Conservation (phyloP, 2,113 vertebrate genomes). For the Spheniscus mendiculus region DNA sequence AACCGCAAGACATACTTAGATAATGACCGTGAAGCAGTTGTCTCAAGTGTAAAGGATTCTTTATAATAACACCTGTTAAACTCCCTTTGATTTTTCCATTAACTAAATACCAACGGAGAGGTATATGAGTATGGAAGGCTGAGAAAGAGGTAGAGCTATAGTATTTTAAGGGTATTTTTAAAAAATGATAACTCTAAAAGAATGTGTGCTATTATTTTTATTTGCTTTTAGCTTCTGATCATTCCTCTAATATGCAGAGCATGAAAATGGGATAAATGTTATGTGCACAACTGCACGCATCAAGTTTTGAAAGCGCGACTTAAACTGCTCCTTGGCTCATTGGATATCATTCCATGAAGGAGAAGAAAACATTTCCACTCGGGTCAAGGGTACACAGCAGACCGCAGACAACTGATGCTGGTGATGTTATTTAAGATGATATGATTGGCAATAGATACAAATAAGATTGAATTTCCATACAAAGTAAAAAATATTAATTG, state of each 20-base stretch:
- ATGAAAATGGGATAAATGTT: background rate
- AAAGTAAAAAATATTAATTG: background rate
- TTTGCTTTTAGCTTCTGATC: background rate
- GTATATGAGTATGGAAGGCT: background rate
- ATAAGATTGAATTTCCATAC: background rate
- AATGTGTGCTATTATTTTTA: background rate
- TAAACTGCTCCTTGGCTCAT: background rate
- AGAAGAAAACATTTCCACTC: background rate
- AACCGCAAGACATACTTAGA: background rate
- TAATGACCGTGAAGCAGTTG: background rate
- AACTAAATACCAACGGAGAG: background rate
- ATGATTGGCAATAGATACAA: background rate
- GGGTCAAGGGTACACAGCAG: background rate
- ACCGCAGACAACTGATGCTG: background rate
- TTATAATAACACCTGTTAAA: background rate
- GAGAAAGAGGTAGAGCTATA: background rate
- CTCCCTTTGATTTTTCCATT: background rate
- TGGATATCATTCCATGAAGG: background rate
- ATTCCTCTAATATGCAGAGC: background rate
- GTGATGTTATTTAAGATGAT: background rate
- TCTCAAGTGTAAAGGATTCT: background rate
- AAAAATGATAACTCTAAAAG: background rate
- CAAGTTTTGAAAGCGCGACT: background rate
- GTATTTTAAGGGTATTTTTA: background rate
- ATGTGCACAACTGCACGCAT: background rate